Conservation (phyloP, 1,140 invertebrate genomes). For the Leguminivora glycinivorella region DNA sequence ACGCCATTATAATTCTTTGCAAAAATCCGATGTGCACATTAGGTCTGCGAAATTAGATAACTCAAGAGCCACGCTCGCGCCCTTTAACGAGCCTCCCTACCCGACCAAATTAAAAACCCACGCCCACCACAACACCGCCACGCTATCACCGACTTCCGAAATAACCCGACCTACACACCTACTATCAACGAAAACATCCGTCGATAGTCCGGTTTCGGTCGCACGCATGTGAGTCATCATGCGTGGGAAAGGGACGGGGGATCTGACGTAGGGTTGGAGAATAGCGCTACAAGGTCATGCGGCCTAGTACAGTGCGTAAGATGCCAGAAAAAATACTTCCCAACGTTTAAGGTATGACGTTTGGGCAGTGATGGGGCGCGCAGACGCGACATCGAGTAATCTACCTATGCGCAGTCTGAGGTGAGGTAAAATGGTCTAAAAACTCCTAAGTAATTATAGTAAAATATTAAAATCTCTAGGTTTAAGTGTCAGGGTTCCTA, state of each 20-base stretch:
- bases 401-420: background rate
- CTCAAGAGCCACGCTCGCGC: slow-evolving; percentile 41
- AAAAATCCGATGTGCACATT: background rate
- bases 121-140: background rate
- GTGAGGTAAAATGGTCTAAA: no score
- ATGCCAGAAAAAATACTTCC: slow-evolving; percentile 28
- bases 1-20: no score
- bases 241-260: slow-evolving; percentile 1
- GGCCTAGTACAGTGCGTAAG: slow-evolving; percentile 21
- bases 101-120: slow-evolving; percentile 32
- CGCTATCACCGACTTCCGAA: slow-evolving; percentile 48
- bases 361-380: slow-evolving; percentile 8
- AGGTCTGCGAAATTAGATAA: background rate
- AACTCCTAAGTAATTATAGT: no score
- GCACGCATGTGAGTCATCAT: slow-evolving; percentile 1
- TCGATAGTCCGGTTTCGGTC: background rate
- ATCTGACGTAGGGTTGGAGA: slow-evolving; percentile 2
- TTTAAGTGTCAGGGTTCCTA: no score
- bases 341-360: slow-evolving; percentile 27
- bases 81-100: slow-evolving; percentile 38
- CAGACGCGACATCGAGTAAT: slow-evolving; percentile 5
- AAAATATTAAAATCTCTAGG: no score
- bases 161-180: slow-evolving; percentile 41
- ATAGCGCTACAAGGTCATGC: slow-evolving; percentile 19
- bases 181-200: slow-evolving; percentile 9